These are phyloP conservation scores for Notospermus geniculatus DNA, from an alignment of 1,140 invertebrate species.

Conservation along the genomic window DNA sequence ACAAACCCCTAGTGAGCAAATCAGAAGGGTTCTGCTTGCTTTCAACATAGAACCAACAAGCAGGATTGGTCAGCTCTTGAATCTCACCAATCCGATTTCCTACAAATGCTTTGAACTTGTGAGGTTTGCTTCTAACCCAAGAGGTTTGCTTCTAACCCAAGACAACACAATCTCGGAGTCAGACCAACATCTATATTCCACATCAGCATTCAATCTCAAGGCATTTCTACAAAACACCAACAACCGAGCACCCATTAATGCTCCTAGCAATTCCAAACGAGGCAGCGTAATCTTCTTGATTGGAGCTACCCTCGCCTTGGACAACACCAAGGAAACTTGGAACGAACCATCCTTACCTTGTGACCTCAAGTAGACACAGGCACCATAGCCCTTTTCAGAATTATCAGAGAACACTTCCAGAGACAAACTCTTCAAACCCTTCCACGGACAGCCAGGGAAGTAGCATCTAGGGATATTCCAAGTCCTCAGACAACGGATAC, in stretches of 20 bases:
- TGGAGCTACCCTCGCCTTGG: neutral
- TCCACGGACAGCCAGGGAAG: neutral
- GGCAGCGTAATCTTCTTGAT: neutral
- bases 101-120: conserved; percentile 20
- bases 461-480: conserved; percentile 8
- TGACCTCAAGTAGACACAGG: neutral
- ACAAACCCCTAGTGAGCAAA: conserved; percentile 14
- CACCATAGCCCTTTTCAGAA: conserved; percentile 1
- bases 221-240: too few species aligned
- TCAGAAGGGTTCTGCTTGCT: conserved; percentile 24
- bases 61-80: neutral
- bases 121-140: too few species aligned
- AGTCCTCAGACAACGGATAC: neutral
- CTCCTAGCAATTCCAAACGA: conserved; percentile 1
- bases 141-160: conserved; percentile 14
- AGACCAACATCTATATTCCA: conserved; percentile 12
- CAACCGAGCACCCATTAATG: neutral
- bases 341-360: neutral
- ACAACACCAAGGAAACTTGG: neutral
- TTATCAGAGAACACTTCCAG: conserved; percentile 6
- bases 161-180: conserved; percentile 11
- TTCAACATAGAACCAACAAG: conserved; percentile 16
- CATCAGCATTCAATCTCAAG: neutral
- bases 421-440: neutral
- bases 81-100: conserved; percentile 9